Evolutionary conservation across 2,797 vertebrate species (phyloP).

Genomic region (Tokudaia muenninki): DNA sequence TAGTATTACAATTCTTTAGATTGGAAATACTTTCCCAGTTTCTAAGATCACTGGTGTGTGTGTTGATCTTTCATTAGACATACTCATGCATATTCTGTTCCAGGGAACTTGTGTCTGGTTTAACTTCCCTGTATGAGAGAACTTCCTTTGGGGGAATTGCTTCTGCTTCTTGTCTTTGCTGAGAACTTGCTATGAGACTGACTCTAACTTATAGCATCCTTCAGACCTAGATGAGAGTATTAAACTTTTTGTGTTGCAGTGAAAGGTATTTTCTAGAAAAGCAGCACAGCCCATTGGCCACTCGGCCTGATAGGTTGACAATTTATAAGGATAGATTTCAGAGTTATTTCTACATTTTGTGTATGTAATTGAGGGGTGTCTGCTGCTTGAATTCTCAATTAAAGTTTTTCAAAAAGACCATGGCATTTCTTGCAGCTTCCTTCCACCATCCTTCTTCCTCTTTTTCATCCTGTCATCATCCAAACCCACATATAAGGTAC

Average conservation of each 20-base stretch:
- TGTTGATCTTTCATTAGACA: too few species aligned
- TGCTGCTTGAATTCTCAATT: not conserved
- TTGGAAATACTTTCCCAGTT: not conserved
- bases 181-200: not conserved
- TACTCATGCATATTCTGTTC: too few species aligned
- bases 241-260: constrained; percentile 11
- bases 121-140: too few species aligned
- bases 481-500: not conserved
- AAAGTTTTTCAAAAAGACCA: not conserved
- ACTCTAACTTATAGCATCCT: not conserved
- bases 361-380: not conserved
- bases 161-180: not conserved
- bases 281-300: not conserved
- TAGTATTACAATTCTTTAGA: not conserved
- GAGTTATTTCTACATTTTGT: not conserved
- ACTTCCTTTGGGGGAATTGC: not conserved
- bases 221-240: not conserved
- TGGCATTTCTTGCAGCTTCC: not conserved
- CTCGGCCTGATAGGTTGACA: not conserved
- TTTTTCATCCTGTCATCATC: too few species aligned
- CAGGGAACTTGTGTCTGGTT: too few species aligned
- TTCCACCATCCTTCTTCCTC: not conserved
- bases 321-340: not conserved
- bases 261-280: constrained; percentile 31
- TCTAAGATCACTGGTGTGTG: too few species aligned